phyloP scores from a whole-genome alignment of 2,888 invertebrate species.

The Thera obeliscata region DNA sequence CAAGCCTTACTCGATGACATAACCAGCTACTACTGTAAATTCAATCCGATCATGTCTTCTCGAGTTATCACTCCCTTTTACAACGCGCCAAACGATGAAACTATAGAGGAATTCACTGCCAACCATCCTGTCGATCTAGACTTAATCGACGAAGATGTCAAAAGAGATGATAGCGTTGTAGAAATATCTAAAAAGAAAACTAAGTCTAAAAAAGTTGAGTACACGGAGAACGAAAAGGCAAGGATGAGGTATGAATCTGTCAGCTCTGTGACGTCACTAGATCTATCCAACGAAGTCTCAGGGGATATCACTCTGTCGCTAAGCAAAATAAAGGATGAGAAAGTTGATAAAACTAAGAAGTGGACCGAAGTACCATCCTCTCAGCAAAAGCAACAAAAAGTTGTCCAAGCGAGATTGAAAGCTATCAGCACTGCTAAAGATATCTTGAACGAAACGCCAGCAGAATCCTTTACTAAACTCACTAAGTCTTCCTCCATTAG shows the following conservation, averaged over 20 bases:
- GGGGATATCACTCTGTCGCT: constrained; percentile 75
- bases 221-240: constrained; percentile 75
- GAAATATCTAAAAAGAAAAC: constrained; percentile 68
- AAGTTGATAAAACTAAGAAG: constrained; percentile 58
- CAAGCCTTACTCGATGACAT: constrained; percentile 86
- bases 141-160: constrained; percentile 78
- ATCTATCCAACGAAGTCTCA: constrained; percentile 66
- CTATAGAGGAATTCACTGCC: constrained; percentile 70
- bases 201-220: constrained; percentile 74
- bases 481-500: constrained; percentile 60
- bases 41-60: constrained; percentile 85
- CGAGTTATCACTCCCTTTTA: constrained; percentile 88
- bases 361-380: constrained; percentile 78
- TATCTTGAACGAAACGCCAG: constrained; percentile 65
- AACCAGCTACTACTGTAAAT: constrained; percentile 86
- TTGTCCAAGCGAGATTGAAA: constrained; percentile 78
- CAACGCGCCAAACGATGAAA: constrained; percentile 85
- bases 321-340: constrained; percentile 68
- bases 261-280: constrained; percentile 73
- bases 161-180: constrained; percentile 69
- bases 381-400: constrained; percentile 76
- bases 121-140: constrained; percentile 75
- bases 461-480: constrained; percentile 70
- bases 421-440: constrained; percentile 73
- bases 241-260: constrained; percentile 72